Conservation (phyloP, 2,797 vertebrate genomes). For the Alcedo quadribrachys region DNA sequence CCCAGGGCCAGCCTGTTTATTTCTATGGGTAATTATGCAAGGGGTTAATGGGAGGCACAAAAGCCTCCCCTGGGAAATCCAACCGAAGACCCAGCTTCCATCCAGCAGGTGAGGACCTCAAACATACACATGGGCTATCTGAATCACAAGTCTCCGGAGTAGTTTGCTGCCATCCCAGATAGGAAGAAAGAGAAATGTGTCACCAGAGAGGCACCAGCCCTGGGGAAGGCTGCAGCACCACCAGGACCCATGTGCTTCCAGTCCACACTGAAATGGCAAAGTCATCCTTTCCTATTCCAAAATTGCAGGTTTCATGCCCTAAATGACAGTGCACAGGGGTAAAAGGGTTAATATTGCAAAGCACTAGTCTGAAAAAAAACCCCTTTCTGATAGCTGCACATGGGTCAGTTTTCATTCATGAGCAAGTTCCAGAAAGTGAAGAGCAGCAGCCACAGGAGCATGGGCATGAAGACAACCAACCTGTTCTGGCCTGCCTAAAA, state of each 20-base stretch:
- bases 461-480: accelerated
- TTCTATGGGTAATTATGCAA: background rate
- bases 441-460: background rate
- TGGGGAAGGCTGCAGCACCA: background rate
- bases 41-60: background rate
- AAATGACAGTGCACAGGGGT: background rate
- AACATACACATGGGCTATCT: background rate
- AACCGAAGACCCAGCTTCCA: background rate
- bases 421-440: background rate
- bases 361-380: background rate
- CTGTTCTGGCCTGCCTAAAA: background rate
- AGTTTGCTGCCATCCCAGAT: background rate
- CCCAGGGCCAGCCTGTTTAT: background rate
- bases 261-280: accelerated
- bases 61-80: background rate
- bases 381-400: background rate
- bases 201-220: background rate
- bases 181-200: accelerated
- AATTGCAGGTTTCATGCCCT: background rate
- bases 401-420: background rate
- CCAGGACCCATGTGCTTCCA: accelerated
- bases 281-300: background rate
- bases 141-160: background rate
- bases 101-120: background rate
- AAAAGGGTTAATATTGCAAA: background rate